These are phyloP conservation scores for Drosophila bocqueti DNA, from an alignment of 1,140 invertebrate species.

Conservation along the genomic window DNA sequence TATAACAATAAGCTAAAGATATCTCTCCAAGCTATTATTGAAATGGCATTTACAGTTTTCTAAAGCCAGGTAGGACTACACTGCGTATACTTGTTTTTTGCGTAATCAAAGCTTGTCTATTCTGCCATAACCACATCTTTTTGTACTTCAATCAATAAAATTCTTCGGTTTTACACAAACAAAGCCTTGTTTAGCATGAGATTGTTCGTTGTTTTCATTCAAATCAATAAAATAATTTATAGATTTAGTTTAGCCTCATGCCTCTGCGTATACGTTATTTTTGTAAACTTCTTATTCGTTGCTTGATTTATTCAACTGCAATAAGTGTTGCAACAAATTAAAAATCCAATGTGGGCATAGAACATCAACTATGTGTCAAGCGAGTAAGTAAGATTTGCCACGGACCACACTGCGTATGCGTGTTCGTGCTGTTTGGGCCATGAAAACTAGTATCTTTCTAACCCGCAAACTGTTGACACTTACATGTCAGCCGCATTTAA, in stretches of 20 bases:
- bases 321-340: background rate
- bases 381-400: background rate
- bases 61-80: background rate
- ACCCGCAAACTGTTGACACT: conserved; percentile 21
- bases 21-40: background rate
- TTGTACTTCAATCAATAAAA: background rate
- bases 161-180: background rate
- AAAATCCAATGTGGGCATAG: background rate
- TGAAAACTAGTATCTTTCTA: conserved; percentile 2
- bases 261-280: conserved; percentile 5
- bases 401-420: conserved; percentile 15
- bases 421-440: conserved; percentile 8
- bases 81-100: background rate
- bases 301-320: background rate
- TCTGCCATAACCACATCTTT: background rate
- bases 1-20: background rate
- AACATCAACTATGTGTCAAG: conserved; percentile 10
- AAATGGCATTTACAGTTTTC: background rate
- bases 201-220: background rate
- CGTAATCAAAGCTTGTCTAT: background rate
- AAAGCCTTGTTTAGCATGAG: background rate
- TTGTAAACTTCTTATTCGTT: background rate
- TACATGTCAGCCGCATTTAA: conserved; percentile 34
- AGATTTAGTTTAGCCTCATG: background rate
- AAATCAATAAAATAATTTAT: conserved; percentile 2